A percentile compares a stretch with the other conserved stretches of the same genome.
Conservation (phyloP, 2,888 invertebrate genomes). For the Dusona sp. region DNA sequence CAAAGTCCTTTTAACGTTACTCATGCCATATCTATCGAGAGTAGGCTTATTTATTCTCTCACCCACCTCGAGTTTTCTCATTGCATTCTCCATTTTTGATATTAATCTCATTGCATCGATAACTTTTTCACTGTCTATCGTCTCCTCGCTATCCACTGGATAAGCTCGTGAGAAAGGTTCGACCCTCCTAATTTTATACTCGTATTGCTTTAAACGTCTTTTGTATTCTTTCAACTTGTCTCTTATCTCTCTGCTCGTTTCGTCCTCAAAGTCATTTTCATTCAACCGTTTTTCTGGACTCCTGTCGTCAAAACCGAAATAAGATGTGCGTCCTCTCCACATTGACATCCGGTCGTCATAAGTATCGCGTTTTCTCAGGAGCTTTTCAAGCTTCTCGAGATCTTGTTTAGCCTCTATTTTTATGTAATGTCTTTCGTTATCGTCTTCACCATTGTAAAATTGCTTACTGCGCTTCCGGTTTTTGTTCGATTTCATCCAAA, state of each 20-base stretch:
- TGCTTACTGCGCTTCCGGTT: conserved; percentile 56
- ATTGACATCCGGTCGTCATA: conserved; percentile 46
- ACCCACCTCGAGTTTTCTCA: conserved; percentile 63
- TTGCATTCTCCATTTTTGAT: conserved; percentile 72
- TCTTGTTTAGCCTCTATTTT: conserved; percentile 65
- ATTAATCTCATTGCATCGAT: conserved; percentile 73
- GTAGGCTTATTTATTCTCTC: conserved; percentile 11
- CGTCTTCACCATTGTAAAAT: conserved; percentile 62
- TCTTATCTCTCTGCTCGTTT: conserved; percentile 72
- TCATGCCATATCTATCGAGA: conserved; percentile 1
- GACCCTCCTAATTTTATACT: conserved; percentile 61
- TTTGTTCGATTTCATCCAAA: conserved; percentile 39
- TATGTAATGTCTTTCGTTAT: conserved; percentile 41
- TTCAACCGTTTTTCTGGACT: conserved; percentile 44
- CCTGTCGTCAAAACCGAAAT: conserved; percentile 56
- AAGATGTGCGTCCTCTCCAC: conserved; percentile 44
- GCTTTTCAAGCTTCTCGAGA: conserved; percentile 69
- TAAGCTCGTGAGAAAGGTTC: conserved; percentile 43
- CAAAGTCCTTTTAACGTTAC: conserved; percentile 40
- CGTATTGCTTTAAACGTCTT: conserved; percentile 71
- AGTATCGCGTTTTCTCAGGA: conserved; percentile 66
- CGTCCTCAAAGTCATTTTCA: conserved; percentile 38
- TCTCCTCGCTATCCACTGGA: conserved; percentile 49
- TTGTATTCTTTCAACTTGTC: conserved; percentile 75
- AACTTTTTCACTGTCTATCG: conserved; percentile 71